These are phyloP conservation scores for Parasteatoda lunata DNA, from an alignment of 2,888 invertebrate genomes.

Conservation along the genomic window DNA sequence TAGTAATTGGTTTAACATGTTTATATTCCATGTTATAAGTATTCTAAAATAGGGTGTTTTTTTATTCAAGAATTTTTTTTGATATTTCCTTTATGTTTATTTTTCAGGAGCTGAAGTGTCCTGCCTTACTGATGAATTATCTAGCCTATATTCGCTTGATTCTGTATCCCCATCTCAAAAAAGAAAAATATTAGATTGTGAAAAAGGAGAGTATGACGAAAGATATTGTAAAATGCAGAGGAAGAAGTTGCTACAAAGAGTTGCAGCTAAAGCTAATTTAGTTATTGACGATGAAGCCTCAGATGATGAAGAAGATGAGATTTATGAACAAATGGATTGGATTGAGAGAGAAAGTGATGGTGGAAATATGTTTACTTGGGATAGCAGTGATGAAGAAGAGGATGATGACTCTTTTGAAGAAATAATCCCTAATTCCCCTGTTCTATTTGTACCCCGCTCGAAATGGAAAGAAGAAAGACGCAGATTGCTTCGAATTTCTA, in stretches of 20 bases:
- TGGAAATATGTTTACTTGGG: constrained; percentile 9
- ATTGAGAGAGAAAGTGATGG: constrained; percentile 36
- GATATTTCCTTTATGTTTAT: background rate
- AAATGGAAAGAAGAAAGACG: constrained; percentile 91
- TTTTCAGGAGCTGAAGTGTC: constrained; percentile 10
- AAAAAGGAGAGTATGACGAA: constrained; percentile 53
- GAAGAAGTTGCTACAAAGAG: constrained; percentile 35
- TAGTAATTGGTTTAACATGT: no score
- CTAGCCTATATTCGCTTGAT: constrained; percentile 25
- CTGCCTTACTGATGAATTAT: constrained; percentile 20
- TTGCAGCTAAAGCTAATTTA: constrained; percentile 38
- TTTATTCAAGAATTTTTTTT: no score
- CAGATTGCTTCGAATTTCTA: constrained; percentile 89
- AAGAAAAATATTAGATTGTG: constrained; percentile 53
- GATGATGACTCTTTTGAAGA: constrained; percentile 33
- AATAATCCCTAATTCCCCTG: constrained; percentile 10
- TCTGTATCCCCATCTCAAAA: constrained; percentile 45
- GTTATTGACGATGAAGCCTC: constrained; percentile 37
- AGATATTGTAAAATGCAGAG: constrained; percentile 51
- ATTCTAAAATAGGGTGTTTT: no score
- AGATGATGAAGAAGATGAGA: constrained; percentile 41
- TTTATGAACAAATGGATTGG: constrained; percentile 60
- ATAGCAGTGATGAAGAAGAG: constrained; percentile 29
- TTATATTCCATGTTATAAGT: no score
- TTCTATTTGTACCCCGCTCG: constrained; percentile 80